A percentile compares a stretch with the other conserved stretches of the same genome.
Evolutionary conservation across 1,140 invertebrate genomes (phyloP).

Genomic region (Zaprionus kolodkinae): DNA sequence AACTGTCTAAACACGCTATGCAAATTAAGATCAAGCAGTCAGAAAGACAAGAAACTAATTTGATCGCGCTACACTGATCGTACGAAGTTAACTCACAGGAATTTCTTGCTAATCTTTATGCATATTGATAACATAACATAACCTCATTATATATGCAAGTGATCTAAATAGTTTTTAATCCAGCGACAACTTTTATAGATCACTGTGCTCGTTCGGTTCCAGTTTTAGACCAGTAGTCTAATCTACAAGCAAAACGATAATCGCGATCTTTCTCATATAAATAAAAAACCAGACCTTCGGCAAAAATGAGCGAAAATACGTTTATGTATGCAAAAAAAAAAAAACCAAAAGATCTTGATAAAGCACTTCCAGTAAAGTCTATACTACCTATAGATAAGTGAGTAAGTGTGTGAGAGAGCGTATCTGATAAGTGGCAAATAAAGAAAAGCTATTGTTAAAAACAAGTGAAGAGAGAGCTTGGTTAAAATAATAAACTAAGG

Average conservation of each 20-base stretch:
- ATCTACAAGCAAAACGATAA: constrained; percentile 21
- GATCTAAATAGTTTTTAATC: not conserved
- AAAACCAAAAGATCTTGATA: constrained; percentile 32
- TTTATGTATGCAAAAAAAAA: constrained; percentile 29
- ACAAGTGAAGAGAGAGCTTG: not conserved
- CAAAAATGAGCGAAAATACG: not conserved
- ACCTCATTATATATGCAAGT: not conserved
- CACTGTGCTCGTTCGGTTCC: constrained; percentile 19
- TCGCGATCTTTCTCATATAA: constrained; percentile 39
- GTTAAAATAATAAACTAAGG: too few species aligned
- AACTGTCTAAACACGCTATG: constrained; percentile 67
- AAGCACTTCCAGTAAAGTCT: not conserved
- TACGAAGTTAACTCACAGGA: not conserved
- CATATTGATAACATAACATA: not conserved
- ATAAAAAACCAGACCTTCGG: constrained; percentile 34
- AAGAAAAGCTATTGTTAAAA: constrained; percentile 19
- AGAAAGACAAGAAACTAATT: constrained; percentile 12
- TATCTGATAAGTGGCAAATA: constrained; percentile 14
- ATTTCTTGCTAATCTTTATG: not conserved
- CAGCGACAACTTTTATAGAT: not conserved
- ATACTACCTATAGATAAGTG: constrained; percentile 17
- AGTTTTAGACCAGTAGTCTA: constrained; percentile 34
- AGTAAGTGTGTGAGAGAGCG: constrained; percentile 10
- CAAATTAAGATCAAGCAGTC: constrained; percentile 45
- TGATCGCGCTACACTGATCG: constrained; percentile 7